Evolutionary conservation across 2,888 invertebrate species (phyloP).

Genomic region (Drosophila testacea): DNA sequence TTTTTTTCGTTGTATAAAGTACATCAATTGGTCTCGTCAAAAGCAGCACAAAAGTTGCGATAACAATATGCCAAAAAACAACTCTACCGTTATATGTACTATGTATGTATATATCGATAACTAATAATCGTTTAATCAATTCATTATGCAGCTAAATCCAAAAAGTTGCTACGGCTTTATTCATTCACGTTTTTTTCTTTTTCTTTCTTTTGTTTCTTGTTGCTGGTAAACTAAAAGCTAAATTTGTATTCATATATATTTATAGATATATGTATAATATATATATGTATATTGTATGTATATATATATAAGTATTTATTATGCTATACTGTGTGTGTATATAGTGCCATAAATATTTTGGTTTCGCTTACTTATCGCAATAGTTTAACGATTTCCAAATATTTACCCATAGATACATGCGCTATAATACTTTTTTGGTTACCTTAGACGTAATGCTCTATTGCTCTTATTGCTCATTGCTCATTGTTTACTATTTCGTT

Average conservation of each 20-base stretch:
- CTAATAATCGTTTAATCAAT: conserved; percentile 73
- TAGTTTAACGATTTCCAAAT: conserved; percentile 79
- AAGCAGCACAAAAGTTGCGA: conserved; percentile 81
- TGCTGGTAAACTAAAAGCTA: conserved; percentile 60
- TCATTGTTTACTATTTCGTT: conserved; percentile 28
- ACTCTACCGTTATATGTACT: conserved; percentile 63
- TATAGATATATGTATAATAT: conserved; percentile 40
- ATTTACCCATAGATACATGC: conserved; percentile 70
- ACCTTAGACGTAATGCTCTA: conserved; percentile 63
- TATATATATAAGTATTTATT: conserved; percentile 43
- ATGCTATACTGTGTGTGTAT: conserved; percentile 48
- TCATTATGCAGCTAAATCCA: conserved; percentile 76
- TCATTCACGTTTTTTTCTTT: conserved; percentile 23
- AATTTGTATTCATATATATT: conserved; percentile 46
- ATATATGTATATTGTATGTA: conserved; percentile 29
- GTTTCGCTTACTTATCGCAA: conserved; percentile 71
- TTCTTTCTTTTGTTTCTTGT: conserved; percentile 22
- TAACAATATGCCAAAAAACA: conserved; percentile 76
- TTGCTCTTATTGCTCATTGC: conserved; percentile 36
- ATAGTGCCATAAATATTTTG: conserved; percentile 72
- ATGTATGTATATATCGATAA: conserved; percentile 65
- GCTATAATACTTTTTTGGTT: conserved; percentile 76
- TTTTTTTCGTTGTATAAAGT: conserved; percentile 78
- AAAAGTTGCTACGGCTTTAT: conserved; percentile 73
- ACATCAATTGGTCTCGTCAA: conserved; percentile 81